Conservation (phyloP, 1,140 invertebrate genomes). For the Heliothis subflexa region DNA sequence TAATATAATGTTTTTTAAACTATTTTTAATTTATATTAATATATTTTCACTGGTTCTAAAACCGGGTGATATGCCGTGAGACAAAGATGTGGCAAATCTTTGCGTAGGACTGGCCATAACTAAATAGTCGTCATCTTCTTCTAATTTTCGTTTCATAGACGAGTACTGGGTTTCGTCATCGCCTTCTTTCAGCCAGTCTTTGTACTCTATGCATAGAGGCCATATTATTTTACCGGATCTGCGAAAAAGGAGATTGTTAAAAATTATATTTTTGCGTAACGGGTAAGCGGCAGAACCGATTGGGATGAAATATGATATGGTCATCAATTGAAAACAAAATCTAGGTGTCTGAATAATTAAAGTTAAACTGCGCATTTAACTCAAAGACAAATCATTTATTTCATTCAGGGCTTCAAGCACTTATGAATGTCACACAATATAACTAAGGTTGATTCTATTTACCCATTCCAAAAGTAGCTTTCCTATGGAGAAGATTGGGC, state of each 20-base stretch:
- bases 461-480: too few species aligned
- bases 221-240: slow-evolving; percentile 82
- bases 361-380: too few species aligned
- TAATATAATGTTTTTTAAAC: not conserved
- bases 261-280: too few species aligned
- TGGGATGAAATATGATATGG: too few species aligned
- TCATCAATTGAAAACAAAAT: slow-evolving; percentile 23
- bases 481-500: too few species aligned
- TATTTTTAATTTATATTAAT: slow-evolving; percentile 53
- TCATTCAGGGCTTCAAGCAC: too few species aligned
- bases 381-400: too few species aligned
- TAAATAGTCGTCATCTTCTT: slow-evolving; percentile 80
- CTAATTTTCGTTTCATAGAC: slow-evolving; percentile 71
- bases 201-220: slow-evolving; percentile 81
- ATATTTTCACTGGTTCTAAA: slow-evolving; percentile 77
- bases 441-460: too few species aligned
- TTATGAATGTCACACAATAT: too few species aligned
- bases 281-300: too few species aligned
- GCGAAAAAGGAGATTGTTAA: slow-evolving; percentile 48
- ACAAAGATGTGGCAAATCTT: slow-evolving; percentile 70
- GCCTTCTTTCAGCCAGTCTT: slow-evolving; percentile 72
- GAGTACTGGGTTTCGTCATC: slow-evolving; percentile 78
- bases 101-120: slow-evolving; percentile 66
- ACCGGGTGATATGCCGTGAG: slow-evolving; percentile 75
- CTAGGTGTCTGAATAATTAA: too few species aligned